Evolutionary conservation across 2,797 vertebrate species (phyloP), one percentile per base, ranked within the genome.

Genomic region (Parauchenoglanis ngamensis): DNA sequence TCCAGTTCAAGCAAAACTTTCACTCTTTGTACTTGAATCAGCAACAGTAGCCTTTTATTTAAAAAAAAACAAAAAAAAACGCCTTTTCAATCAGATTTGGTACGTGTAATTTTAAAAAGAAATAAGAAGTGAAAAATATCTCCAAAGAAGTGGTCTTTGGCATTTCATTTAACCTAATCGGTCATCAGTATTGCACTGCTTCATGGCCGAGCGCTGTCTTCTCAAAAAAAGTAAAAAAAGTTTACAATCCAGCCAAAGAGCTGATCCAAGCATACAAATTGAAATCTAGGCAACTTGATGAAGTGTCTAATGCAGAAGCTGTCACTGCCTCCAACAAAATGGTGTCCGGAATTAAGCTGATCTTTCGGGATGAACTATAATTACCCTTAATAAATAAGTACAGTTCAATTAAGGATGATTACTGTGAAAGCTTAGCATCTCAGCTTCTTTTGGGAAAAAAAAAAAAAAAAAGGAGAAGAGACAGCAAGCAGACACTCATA

Each of bases 401-500:
- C n/a, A 35, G 81, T 35, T 67, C 8, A 68, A 54, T 68, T 52
- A 31, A 54, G 8, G 4, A 28, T 23, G 25, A 49, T 83, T 52
- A 68, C 52, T 52, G 7, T 3, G 28, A 7, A 59, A 44, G 54
- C 21, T 23, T n/a, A 4, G 44, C 21, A 44, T 77, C 12, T 28
- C 23, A 44, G 13, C 15, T 23, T 56, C 46, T 17, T 17, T 59
- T 15, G 19, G 21, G 59, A 15, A 61, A 31, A 72, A 35, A 54
- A 63, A 40, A 49, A 40, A 28, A 70, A 15, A 61, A 31, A 72
- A 35, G 63, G 63, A 40, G 63, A 52, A 49, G n/a, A 54, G 52
- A 67, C 23, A 61, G 40, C n/a, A 31, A 87, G 75, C 2, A 83
- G 19, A 86, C 59, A 77, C 52, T 78, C 49, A 7, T 13, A 67